Evolutionary conservation across 1,140 invertebrate species (phyloP).

Genomic region (Drosophila paulistorum): DNA sequence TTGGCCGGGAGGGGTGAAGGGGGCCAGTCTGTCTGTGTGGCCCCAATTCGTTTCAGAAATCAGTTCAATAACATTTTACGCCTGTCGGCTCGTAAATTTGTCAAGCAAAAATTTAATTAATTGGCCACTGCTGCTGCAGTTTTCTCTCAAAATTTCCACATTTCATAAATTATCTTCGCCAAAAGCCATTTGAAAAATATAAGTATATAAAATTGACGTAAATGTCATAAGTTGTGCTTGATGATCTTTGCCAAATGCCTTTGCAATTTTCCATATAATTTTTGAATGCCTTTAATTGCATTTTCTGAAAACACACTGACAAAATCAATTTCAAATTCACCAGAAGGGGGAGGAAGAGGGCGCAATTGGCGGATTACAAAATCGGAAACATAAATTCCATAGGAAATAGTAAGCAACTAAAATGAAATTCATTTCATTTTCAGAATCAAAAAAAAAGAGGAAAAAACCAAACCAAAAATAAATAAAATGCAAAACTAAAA

Average conservation of each 20-base stretch:
- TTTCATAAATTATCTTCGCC: neutral
- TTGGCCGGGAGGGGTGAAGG: neutral
- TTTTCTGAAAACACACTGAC: neutral
- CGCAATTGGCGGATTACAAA: constrained; percentile 13
- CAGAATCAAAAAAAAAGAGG: neutral
- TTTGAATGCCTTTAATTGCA: constrained; percentile 6
- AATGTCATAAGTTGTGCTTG: neutral
- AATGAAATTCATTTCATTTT: constrained; percentile 31
- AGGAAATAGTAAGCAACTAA: constrained; percentile 22
- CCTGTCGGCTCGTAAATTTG: constrained; percentile 71
- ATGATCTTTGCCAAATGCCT: neutral
- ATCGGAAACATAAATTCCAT: constrained; percentile 33
- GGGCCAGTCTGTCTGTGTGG: constrained; percentile 18
- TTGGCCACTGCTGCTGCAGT: constrained; percentile 72
- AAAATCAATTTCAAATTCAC: neutral
- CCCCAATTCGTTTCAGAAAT: constrained; percentile 71
- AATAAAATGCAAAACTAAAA: constrained; percentile 68
- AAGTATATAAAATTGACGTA: neutral
- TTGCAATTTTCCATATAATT: constrained; percentile 4
- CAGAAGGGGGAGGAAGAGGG: neutral
- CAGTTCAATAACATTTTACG: constrained; percentile 77
- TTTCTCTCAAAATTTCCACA: constrained; percentile 32
- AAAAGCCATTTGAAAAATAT: neutral
- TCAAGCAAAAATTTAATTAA: constrained; percentile 71
- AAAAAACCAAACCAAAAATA: constrained; percentile 21